Conservation (phyloP, 2,113 vertebrate species). For the Alaudala cheleensis region DNA sequence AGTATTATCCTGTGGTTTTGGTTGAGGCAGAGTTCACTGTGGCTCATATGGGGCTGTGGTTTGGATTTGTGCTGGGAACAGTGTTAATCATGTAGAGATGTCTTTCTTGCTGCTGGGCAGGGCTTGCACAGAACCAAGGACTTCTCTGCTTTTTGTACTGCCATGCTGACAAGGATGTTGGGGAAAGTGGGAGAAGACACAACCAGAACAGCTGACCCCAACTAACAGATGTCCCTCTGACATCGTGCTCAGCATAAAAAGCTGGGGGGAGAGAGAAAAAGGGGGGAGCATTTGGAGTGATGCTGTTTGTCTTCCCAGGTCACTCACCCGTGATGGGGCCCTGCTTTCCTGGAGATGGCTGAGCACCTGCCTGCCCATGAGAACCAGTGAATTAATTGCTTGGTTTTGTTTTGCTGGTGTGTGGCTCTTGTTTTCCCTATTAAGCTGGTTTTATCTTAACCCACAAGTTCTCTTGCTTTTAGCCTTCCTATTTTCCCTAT, state of each 20-base stretch:
- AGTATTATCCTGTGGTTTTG: not conserved
- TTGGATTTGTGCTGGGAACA: not conserved
- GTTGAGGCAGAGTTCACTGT: not conserved
- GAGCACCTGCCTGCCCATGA: not conserved
- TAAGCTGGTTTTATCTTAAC: not conserved
- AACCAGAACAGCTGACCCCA: not conserved
- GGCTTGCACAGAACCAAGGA: not conserved
- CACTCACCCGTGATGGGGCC: fast-evolving
- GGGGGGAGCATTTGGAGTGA: fast-evolving
- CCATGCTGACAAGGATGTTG: not conserved
- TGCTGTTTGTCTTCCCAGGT: not conserved
- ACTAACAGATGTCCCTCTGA: too few species aligned
- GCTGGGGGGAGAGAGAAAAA: not conserved
- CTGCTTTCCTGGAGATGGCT: not conserved
- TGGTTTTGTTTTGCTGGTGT: not conserved
- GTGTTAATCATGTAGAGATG: too few species aligned
- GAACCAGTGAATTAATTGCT: not conserved
- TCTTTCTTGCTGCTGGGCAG: not conserved
- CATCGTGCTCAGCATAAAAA: not conserved
- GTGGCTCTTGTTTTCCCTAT: not conserved
- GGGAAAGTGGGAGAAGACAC: not conserved
- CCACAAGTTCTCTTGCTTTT: not conserved
- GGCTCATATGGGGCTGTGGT: not conserved
- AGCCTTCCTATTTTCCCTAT: fast-evolving
- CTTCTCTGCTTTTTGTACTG: not conserved